Evolutionary conservation across 2,888 invertebrate species (phyloP), one percentile per base, ranked within the genome.

Genomic region (Anarsia innoxiella): DNA sequence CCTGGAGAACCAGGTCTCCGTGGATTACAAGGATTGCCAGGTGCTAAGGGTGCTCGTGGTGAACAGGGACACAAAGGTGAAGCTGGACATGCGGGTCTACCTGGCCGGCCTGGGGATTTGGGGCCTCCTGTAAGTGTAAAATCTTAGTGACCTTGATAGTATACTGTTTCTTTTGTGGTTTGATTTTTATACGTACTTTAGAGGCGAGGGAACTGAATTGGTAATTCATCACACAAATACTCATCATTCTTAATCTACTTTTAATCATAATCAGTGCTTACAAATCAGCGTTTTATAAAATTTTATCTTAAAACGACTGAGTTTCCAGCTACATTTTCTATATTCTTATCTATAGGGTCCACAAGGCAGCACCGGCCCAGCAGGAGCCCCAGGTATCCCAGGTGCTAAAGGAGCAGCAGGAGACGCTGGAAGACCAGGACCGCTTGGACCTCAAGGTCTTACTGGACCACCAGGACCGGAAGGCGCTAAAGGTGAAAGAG

Each of bases 51-150:
- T 12, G 87, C 87, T 5, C 84, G 93, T 43, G 94, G 94, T 12
- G 93, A 93, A 66, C 77, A 89, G 27, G 94, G 94, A 4, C 69
- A 86, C n/a, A 87, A 92, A 64, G 94, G 94, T 36, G 93, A 93
- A 51, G 59, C 83, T 19, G 94, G 94, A 12, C 79, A 90, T 37
- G 87, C 88, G 70, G 94, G 94, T n/a, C 86, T 91, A 13, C 91
- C 92, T 5, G 95, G 94, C 40, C 74, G 92, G 47, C 91, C 91
- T 1, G 94, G 94, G 57, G 90, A 91, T 63, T 75, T 89, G 36
- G 94, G 94, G 46, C 84, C 87, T 42, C 80, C 88, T 40, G 93
- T 93, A 79, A 77, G 73, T 9, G 4, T 19, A 19, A 19, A 19
- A 19, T 19, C 19, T 19, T 8, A 19, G 4, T 19, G 3, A 19